Evolutionary conservation across 2,888 invertebrate genomes (phyloP).

Genomic region (Andrena praecox): DNA sequence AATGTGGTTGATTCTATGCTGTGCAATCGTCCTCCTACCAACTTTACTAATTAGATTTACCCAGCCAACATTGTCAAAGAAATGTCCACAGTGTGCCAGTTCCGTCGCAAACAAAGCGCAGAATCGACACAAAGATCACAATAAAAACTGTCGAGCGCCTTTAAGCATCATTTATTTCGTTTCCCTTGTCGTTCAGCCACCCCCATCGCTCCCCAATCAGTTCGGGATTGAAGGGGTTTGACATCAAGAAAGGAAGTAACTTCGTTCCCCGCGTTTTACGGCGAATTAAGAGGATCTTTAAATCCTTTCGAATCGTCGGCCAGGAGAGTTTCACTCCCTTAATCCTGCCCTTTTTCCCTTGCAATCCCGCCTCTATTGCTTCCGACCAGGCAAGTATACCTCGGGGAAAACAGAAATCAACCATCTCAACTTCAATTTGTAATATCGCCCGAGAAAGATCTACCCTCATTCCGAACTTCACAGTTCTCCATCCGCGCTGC

Average conservation of each 20-base stretch:
- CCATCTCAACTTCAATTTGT: not conserved
- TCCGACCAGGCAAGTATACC: not conserved
- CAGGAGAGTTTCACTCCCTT: slow-evolving; percentile 10
- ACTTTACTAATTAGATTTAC: too few species aligned
- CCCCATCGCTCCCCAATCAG: slow-evolving; percentile 26
- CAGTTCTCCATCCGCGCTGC: not conserved
- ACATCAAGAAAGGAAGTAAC: slow-evolving; percentile 38
- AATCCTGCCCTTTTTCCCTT: slow-evolving; percentile 40
- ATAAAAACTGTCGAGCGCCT: not conserved
- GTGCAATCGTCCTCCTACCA: too few species aligned
- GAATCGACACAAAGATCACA: not conserved
- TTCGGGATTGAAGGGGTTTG: slow-evolving; percentile 43
- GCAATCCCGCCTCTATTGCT: slow-evolving; percentile 33
- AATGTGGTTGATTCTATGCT: too few species aligned
- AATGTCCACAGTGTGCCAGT: not conserved
- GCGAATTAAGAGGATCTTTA: slow-evolving; percentile 53
- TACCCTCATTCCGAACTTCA: not conserved
- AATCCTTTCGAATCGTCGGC: slow-evolving; percentile 50
- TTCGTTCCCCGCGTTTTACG: slow-evolving; percentile 49
- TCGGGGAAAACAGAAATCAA: slow-evolving; percentile 22
- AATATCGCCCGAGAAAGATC: not conserved
- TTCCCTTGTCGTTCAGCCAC: not conserved
- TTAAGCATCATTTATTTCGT: slow-evolving; percentile 8
- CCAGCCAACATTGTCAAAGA: too few species aligned
- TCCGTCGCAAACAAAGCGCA: not conserved